These are phyloP conservation scores for Erythrocercus mccallii DNA, from an alignment of 2,113 vertebrate species.

Conservation along the genomic window DNA sequence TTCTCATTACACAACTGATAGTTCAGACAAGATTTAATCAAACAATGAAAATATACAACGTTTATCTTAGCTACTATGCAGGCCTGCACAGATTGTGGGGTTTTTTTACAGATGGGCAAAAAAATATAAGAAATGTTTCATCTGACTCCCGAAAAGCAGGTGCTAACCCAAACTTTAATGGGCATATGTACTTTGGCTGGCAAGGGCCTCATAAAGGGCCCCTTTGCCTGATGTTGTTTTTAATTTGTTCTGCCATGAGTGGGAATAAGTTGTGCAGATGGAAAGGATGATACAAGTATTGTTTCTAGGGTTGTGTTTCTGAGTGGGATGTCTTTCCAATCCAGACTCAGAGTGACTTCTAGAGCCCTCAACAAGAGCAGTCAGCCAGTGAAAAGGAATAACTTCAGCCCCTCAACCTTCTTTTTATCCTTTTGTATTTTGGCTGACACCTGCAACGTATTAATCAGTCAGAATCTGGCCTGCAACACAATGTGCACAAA, in stretches of 20 bases:
- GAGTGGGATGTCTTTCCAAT: neutral
- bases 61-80: neutral
- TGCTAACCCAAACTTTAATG: neutral
- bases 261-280: neutral
- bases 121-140: neutral
- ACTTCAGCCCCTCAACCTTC: neutral
- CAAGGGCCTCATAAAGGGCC: neutral
- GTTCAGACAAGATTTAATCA: slow-evolving; percentile 47
- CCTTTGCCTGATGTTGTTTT: neutral
- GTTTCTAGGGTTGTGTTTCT: neutral
- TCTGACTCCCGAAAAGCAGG: neutral
- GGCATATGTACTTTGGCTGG: neutral
- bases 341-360: neutral
- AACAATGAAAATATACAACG: neutral
- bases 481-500: neutral
- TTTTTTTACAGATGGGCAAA: neutral
- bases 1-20: slow-evolving; percentile 6
- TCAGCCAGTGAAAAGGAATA: neutral
- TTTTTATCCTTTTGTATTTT: slow-evolving; percentile 31
- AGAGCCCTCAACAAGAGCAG: neutral
- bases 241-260: neutral
- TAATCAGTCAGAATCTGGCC: slow-evolving; percentile 31
- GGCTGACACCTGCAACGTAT: slow-evolving; percentile 27
- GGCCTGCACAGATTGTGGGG: neutral
- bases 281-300: neutral